These are phyloP conservation scores for Stigmatopora argus DNA, from an alignment of 2,113 vertebrate species.

Conservation along the genomic window DNA sequence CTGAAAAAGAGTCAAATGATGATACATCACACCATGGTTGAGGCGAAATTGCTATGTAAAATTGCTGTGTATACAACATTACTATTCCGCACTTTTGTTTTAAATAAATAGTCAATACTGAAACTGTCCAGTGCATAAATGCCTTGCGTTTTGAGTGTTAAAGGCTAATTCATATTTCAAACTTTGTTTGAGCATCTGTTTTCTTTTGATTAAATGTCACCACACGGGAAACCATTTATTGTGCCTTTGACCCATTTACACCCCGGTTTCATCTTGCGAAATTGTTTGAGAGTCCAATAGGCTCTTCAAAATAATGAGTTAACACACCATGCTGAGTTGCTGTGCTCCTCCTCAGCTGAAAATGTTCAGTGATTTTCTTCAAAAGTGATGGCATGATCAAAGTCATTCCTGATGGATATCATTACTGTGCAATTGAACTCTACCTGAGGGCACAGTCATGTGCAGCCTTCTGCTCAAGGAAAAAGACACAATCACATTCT, in stretches of 20 bases:
- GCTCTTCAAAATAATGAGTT: conserved; percentile 40
- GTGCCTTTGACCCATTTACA: conserved; percentile 18
- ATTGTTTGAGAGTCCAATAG: conserved; percentile 23
- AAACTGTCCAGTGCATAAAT: background rate
- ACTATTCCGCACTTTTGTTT: background rate
- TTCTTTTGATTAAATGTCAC: conserved; percentile 24
- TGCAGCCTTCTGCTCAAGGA: conserved; percentile 1
- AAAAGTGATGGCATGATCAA: conserved; percentile 21
- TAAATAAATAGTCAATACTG: background rate
- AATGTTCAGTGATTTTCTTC: conserved; percentile 11
- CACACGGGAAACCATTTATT: conserved; percentile 18
- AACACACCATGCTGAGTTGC: conserved; percentile 30
- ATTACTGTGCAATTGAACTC: conserved; percentile 22
- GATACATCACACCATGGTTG: too few relatives aligned
- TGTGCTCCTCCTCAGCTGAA: conserved; percentile 30
- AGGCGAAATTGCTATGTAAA: background rate
- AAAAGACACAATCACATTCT: conserved; percentile 10
- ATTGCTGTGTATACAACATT: conserved; percentile 14
- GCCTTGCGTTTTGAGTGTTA: background rate
- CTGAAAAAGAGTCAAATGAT: too few relatives aligned
- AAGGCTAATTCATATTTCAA: background rate
- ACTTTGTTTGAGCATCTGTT: conserved; percentile 12
- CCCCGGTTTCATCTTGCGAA: background rate
- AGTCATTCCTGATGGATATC: conserved; percentile 8
- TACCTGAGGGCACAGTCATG: conserved; percentile 7